phyloP scores from a whole-genome alignment of 1,140 invertebrate genomes.

The Brachionus manjavacas region DNA sequence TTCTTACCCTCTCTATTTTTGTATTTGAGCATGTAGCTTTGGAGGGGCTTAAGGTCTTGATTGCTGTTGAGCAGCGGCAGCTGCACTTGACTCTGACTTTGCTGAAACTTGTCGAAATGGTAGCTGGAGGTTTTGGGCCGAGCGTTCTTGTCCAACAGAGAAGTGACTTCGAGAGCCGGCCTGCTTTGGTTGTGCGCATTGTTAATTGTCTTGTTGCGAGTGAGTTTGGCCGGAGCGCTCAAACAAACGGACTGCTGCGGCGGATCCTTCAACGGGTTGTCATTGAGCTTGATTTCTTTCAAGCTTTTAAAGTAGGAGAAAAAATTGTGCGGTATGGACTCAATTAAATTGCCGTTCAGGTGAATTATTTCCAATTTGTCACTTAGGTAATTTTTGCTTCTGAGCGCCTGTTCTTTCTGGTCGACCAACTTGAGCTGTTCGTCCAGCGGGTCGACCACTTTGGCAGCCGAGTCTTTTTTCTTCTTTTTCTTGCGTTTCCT shows the following conservation, averaged over 20 bases:
- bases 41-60: not conserved
- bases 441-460: not conserved
- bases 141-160: not conserved
- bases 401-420: not conserved
- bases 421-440: not conserved
- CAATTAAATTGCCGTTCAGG: conserved; percentile 9
- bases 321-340: conserved; percentile 7
- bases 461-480: not conserved
- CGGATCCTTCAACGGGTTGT: conserved; percentile 30
- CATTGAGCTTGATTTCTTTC: conserved; percentile 1
- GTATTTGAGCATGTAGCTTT: conserved; percentile 28
- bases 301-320: not conserved
- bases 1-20: conserved; percentile 14
- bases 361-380: conserved; percentile 13
- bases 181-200: too few species aligned
- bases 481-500: not conserved
- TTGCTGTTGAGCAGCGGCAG: not conserved
- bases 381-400: not conserved
- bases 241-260: conserved; percentile 25
- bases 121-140: not conserved
- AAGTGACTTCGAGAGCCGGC: too few species aligned
- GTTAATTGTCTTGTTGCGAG: not conserved
- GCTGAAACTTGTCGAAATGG: conserved; percentile 1
- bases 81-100: not conserved
- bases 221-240: not conserved